phyloP scores from a whole-genome alignment of 2,888 invertebrate genomes.

The Drosophila pegasa region DNA sequence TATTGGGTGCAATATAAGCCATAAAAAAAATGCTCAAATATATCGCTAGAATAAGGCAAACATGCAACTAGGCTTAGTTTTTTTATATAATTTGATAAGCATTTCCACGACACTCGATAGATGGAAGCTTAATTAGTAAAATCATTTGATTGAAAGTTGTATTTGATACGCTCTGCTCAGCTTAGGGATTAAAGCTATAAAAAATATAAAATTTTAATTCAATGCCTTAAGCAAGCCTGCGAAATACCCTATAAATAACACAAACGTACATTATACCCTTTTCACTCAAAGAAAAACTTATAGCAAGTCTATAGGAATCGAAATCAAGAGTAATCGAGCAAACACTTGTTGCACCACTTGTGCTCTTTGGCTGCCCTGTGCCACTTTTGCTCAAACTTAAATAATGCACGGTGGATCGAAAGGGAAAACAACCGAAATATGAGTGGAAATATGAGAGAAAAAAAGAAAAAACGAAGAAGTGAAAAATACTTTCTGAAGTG shows the following conservation, averaged over 20 bases:
- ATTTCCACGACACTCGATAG: slow-evolving; percentile 13
- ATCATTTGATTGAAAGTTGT: neutral
- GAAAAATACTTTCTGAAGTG: slow-evolving; percentile 70
- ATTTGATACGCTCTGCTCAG: neutral
- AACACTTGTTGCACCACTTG: slow-evolving; percentile 25
- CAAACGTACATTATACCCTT: neutral
- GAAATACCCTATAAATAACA: neutral
- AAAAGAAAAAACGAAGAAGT: slow-evolving; percentile 19
- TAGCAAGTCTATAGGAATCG: slow-evolving; percentile 6
- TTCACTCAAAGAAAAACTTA: neutral
- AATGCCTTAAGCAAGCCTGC: too few relatives aligned
- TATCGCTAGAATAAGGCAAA: slow-evolving; percentile 40
- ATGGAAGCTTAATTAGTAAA: slow-evolving; percentile 2
- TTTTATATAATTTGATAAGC: slow-evolving; percentile 35
- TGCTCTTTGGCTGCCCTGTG: slow-evolving; percentile 13
- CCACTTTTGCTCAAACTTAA: slow-evolving; percentile 44
- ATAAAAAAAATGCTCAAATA: slow-evolving; percentile 44
- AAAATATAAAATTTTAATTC: too few relatives aligned
- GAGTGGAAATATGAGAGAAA: slow-evolving; percentile 25
- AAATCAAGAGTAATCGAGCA: slow-evolving; percentile 14
- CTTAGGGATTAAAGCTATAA: too few relatives aligned
- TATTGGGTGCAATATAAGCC: slow-evolving; percentile 22
- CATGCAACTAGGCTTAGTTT: slow-evolving; percentile 56
- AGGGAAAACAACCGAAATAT: slow-evolving; percentile 39
- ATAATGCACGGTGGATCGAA: slow-evolving; percentile 5